Evolutionary conservation across 92 coral and sea anemone genomes (phyloP).

Genomic region (Zoanthus gigantus): DNA sequence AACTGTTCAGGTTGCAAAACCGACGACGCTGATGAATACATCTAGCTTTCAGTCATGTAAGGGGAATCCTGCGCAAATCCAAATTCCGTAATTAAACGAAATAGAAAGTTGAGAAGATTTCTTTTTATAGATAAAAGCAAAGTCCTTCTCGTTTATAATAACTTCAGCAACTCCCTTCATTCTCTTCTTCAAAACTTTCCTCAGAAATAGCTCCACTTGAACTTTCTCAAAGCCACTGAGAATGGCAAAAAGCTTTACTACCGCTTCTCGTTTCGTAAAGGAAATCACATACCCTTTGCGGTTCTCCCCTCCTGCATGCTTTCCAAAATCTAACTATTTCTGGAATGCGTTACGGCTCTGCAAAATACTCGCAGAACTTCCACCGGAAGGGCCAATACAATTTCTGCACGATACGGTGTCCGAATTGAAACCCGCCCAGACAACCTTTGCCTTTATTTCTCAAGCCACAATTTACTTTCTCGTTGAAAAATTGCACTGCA

Average conservation of each 20-base stretch:
- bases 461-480: constrained; percentile 27
- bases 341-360: constrained; percentile 12
- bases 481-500: constrained; percentile 28
- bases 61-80: background rate
- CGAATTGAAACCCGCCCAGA: constrained; percentile 23
- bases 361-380: background rate
- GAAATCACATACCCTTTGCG: constrained; percentile 7
- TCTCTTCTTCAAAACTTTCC: constrained; percentile 4
- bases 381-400: constrained; percentile 7
- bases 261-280: background rate
- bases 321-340: background rate
- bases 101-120: background rate
- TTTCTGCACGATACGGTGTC: constrained; percentile 7
- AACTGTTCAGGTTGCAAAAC: constrained; percentile 9
- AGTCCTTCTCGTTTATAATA: constrained; percentile 7
- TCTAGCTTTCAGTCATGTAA: constrained; percentile 4
- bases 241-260: constrained; percentile 1
- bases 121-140: background rate
- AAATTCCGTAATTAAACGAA: background rate
- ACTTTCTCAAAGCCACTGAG: constrained; percentile 9
- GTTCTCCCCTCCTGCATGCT: background rate
- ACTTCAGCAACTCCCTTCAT: constrained; percentile 3
- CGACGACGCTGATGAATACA: constrained; percentile 2
- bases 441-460: constrained; percentile 9
- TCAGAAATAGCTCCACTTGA: constrained; percentile 12